Evolutionary conservation across 2,113 vertebrate genomes (phyloP).

Genomic region (Platycercus adscitus): DNA sequence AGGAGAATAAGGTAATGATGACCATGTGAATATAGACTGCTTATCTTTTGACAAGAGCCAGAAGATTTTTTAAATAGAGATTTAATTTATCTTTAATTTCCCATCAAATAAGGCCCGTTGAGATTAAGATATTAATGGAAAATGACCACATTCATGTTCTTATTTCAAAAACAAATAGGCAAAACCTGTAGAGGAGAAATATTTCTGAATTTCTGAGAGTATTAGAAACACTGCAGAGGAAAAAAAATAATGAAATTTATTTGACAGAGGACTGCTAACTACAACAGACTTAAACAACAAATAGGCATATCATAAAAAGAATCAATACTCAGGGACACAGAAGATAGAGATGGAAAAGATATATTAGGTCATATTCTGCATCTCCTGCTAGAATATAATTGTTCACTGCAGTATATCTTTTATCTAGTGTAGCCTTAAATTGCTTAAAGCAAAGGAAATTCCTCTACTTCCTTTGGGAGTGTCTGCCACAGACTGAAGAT

Average conservation of each 20-base stretch:
- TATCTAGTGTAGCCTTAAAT: constrained; percentile 48
- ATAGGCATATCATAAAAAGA: constrained; percentile 24
- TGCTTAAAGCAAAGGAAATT: constrained; percentile 41
- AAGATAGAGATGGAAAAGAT: constrained; percentile 44
- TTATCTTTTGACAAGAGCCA: background rate
- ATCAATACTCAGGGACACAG: constrained; percentile 23
- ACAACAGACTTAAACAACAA: constrained; percentile 41
- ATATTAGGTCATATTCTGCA: constrained; percentile 20
- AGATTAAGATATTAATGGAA: background rate
- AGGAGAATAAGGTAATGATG: background rate
- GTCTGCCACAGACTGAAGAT: constrained; percentile 34
- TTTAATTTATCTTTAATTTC: background rate
- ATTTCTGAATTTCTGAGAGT: background rate
- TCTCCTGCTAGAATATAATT: background rate
- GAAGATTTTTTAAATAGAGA: background rate
- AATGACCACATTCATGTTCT: background rate
- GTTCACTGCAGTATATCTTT: constrained; percentile 11
- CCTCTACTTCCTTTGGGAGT: constrained; percentile 29
- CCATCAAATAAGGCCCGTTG: background rate
- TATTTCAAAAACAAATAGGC: background rate
- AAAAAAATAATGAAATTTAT: background rate
- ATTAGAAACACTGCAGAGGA: background rate
- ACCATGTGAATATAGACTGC: background rate
- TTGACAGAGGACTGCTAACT: constrained; percentile 8
- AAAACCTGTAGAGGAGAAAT: background rate